Base-by-base conservation (phyloP, 2,888 invertebrate genomes). In the Euspilapteryx auroguttella region DNA sequence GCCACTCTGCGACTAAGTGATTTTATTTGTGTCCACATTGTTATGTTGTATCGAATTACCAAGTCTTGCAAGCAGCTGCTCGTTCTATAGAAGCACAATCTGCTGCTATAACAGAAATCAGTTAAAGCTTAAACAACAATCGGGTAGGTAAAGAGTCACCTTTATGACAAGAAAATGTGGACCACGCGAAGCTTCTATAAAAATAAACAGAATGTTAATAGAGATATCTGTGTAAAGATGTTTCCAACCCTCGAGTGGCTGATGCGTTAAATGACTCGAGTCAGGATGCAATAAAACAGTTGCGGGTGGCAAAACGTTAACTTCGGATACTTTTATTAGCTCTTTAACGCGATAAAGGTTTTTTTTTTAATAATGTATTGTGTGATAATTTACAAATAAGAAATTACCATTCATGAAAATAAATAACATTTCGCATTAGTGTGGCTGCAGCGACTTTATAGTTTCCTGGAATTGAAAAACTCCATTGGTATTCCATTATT, bases 11-110 rank as follows among this genome's bases (percentile, higher is more conserved):
- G 42, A 46, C 65, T 73, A 75, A 75, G 75, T 75, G 75, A 73
- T 71, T 75, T 73, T 71, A 69, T 75, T 73, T 71, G 71, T 66
- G 73, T 62, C 63, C 68, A 68, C 69, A 73, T 68, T 64, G 62
- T 69, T 47, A 65, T 59, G 64, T 64, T n/a, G 65, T 75, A 73
- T 75, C 73, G 61, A 62, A 73, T 75, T 75, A 73, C 73, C 48
- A 40, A 47, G 43, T 49, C 47, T 49, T 44, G 55, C 47, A 46
- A 51, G 69, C 66, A 69, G 58, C 69, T 64, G 69, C 41, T 68
- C 73, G 73, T 71, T 73, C 63, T 66, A 75, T 32, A 27, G n/a
- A n/a, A n/a, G n/a, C n/a, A n/a, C n/a, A n/a, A n/a, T n/a, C n/a
- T n/a, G n/a, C n/a, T n/a, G n/a, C n/a, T n/a, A n/a, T n/a, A n/a